Evolutionary conservation across 2,888 invertebrate species (phyloP), one percentile per base, ranked within the genome.

Genomic region (Caprella mutica): DNA sequence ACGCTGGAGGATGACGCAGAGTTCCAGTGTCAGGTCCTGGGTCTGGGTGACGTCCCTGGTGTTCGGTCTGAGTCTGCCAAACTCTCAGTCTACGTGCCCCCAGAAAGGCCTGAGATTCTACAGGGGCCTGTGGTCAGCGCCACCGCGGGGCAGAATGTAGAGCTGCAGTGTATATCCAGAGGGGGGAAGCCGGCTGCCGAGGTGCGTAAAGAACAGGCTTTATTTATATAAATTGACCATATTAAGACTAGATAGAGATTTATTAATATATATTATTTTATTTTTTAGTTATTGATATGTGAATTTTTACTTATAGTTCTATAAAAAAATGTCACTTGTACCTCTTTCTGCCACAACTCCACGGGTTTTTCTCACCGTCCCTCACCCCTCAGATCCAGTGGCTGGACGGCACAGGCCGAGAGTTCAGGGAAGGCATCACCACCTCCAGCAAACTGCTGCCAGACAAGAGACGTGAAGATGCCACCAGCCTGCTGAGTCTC

Each of bases 141-240:
- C 26, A 88, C 88, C 1, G 90, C 92, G 72, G 92, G 92, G 74
- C 80, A 85, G 67, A 86, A 86, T 71, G 85, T 91, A 68, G 87
- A 88, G 73, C 78, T 96, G 71, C 90, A 92, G 69, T 94, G 96
- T 75, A 80, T 86, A 53, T 92, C 92, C 59, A 77, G 82, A 58
- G 91, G 86, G 51, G 94, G 94, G 53, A 93, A 93, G 73, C 96
- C 96, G 19, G 86, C 91, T 0, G 90, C 94, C 33, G 89, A 91
- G 81, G 86, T 86, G 74, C 80, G 78, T 35, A 19, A 17, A 38
- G n/a, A 38, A 17, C n/a, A 17, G 19, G n/a, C n/a, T 38, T 17
- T 38, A 38, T 38, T 17, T 38, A 38, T 38, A 38, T 38, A 4
- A 17, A 38, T 38, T 17, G n/a, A 38, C 19, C n/a, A 17, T 17